These are phyloP conservation scores for Dicycla oo DNA, from an alignment of 2,888 invertebrate genomes.

Conservation along the genomic window DNA sequence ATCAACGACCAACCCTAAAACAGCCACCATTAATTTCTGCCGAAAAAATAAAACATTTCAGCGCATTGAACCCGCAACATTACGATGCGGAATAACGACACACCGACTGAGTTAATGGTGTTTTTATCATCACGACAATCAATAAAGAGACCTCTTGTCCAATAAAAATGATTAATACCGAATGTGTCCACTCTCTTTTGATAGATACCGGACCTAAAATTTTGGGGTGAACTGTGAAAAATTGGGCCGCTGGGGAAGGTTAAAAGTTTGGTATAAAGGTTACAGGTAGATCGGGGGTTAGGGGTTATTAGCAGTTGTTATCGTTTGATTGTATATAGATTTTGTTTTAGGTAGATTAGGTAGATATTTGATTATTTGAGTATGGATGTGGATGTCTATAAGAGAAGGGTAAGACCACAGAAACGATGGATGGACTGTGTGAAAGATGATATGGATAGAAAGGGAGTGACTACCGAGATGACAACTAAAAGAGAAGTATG, in stretches of 20 bases:
- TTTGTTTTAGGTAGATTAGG: not conserved
- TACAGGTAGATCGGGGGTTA: slow-evolving; percentile 28
- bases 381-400: not conserved
- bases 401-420: not conserved
- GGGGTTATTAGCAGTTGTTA: slow-evolving; percentile 32
- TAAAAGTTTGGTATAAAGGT: slow-evolving; percentile 43
- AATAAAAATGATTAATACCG: slow-evolving; percentile 86
- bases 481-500: not conserved
- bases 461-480: not conserved
- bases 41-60: slow-evolving; percentile 53
- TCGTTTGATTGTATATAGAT: slow-evolving; percentile 24
- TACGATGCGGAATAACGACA: slow-evolving; percentile 66
- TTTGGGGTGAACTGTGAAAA: slow-evolving; percentile 56
- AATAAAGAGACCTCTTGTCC: slow-evolving; percentile 79
- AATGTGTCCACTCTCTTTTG: slow-evolving; percentile 76
- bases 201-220: slow-evolving; percentile 73
- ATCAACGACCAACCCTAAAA: slow-evolving; percentile 46
- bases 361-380: not conserved
- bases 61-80: slow-evolving; percentile 60
- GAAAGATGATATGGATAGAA: not conserved
- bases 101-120: slow-evolving; percentile 76
- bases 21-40: slow-evolving; percentile 57
- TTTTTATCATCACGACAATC: slow-evolving; percentile 83
- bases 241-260: slow-evolving; percentile 45
- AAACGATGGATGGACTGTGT: too few relatives aligned